Evolutionary conservation across 2,797 vertebrate genomes (phyloP).

Genomic region (Natrix natrix): DNA sequence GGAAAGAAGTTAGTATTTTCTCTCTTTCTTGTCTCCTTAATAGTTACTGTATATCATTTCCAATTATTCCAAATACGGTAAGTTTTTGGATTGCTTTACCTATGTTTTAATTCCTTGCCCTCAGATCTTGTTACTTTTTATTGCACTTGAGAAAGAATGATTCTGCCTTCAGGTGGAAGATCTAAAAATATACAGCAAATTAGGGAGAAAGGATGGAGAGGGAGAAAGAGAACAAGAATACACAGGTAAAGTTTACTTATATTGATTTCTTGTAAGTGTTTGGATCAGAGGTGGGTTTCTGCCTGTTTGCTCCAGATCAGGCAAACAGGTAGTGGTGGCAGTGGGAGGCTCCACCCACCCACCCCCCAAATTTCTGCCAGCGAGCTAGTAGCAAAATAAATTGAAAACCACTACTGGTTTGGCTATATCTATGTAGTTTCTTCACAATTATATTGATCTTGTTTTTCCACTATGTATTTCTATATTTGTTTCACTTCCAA

Average conservation of each 20-base stretch:
- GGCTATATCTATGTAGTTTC: background rate
- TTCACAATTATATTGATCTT: background rate
- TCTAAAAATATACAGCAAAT: background rate
- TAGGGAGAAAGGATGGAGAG: background rate
- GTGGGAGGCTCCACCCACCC: too few relatives aligned
- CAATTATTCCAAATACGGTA: background rate
- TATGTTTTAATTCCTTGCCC: background rate
- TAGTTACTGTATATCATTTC: background rate
- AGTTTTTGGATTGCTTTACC: background rate
- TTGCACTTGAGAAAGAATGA: background rate
- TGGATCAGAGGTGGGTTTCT: background rate
- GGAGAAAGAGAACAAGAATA: background rate
- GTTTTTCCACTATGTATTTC: background rate
- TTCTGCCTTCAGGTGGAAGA: background rate
- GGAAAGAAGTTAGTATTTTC: background rate
- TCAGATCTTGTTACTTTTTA: background rate
- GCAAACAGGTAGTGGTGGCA: too few relatives aligned
- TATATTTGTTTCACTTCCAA: background rate
- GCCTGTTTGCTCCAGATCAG: too few relatives aligned
- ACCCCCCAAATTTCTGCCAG: too few relatives aligned
- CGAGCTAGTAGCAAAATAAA: too few relatives aligned
- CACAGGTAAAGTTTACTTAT: background rate
- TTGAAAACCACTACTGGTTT: too few relatives aligned
- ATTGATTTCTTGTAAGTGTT: background rate
- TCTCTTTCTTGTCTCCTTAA: background rate